Evolutionary conservation across 2,113 vertebrate species (phyloP).

Genomic region (Chrysochloris asiatica): DNA sequence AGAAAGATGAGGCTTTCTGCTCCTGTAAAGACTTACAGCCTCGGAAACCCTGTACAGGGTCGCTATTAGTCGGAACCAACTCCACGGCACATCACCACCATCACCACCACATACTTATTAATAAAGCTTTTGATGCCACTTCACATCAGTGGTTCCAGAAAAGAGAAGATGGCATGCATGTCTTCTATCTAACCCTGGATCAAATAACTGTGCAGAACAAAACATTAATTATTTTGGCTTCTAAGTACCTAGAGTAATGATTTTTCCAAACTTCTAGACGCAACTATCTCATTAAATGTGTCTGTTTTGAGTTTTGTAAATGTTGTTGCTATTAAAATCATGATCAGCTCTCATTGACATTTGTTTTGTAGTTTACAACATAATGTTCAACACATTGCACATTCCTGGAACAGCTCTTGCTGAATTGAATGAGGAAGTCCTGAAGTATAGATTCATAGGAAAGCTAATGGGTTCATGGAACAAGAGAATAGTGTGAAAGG

Average conservation of each 20-base stretch:
- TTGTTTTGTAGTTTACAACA: not conserved
- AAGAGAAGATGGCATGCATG: not conserved
- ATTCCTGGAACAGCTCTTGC: not conserved
- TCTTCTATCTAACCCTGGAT: not conserved
- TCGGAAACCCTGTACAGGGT: too few species aligned
- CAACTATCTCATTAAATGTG: slow-evolving; percentile 28
- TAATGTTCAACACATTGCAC: not conserved
- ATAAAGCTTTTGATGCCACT: not conserved
- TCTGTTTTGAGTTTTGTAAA: slow-evolving; percentile 56
- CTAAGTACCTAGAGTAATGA: not conserved
- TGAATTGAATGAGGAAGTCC: not conserved
- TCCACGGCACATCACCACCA: too few species aligned
- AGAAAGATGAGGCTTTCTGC: too few species aligned
- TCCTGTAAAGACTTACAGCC: too few species aligned
- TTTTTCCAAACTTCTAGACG: slow-evolving; percentile 23
- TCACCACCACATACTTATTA: not conserved
- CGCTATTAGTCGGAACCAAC: too few species aligned
- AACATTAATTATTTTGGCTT: not conserved
- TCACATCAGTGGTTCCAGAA: not conserved
- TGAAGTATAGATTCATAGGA: not conserved
- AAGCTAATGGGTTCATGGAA: not conserved
- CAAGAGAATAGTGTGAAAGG: not conserved
- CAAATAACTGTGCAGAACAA: not conserved
- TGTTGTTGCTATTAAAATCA: slow-evolving; percentile 38
- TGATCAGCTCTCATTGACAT: not conserved